phyloP scores from a whole-genome alignment of 1,140 invertebrate species.

The Muscidifurax raptorellus region DNA sequence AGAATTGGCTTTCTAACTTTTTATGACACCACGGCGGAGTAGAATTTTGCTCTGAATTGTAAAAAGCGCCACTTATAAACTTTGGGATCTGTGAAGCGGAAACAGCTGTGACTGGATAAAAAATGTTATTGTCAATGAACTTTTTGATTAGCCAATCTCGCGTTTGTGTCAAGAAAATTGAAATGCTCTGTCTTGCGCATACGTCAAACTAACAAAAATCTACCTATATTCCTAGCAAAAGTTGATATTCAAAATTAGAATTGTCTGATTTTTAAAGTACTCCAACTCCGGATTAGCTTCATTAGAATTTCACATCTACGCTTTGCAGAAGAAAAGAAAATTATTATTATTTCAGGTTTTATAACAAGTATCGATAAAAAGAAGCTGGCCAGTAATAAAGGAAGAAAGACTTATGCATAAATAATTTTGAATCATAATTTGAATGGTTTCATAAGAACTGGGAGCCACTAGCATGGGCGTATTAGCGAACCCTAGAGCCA shows the following conservation, averaged over 20 bases:
- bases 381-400: no score
- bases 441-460: neutral
- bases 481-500: conserved; percentile 63
- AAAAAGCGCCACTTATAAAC: neutral
- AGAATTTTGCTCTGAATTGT: neutral
- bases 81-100: neutral
- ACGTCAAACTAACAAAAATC: neutral
- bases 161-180: neutral
- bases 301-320: no score
- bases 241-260: no score
- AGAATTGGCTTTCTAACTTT: neutral
- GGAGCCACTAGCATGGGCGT: conserved; percentile 22
- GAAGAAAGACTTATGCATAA: conserved; percentile 13
- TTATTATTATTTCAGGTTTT: no score
- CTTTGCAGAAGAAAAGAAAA: no score
- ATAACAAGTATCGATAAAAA: neutral
- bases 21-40: neutral
- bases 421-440: conserved; percentile 18
- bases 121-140: neutral
- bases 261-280: no score
- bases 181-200: neutral
- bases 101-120: neutral
- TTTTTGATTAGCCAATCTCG: neutral
- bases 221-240: no score
- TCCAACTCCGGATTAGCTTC: no score